Conservation (phyloP, 2,888 invertebrate species). For the Ichneumon xanthorius region DNA sequence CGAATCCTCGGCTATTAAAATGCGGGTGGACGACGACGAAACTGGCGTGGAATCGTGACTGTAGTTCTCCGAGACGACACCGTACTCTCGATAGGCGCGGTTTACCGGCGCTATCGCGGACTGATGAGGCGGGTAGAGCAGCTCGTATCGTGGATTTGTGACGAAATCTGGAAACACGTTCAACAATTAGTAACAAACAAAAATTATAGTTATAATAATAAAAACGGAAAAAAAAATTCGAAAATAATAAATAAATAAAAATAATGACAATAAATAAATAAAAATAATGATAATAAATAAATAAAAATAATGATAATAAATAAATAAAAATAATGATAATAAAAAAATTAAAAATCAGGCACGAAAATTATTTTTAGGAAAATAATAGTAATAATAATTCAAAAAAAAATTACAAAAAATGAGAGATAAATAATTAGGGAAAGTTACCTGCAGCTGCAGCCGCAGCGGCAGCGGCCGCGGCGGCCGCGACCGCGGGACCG, state of each 20-base stretch:
- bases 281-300: too few species aligned
- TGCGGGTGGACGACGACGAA: conserved; percentile 50
- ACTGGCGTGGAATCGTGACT: conserved; percentile 44
- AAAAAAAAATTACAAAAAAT: background rate
- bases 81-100: conserved; percentile 58
- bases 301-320: too few species aligned
- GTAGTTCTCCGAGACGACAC: conserved; percentile 35
- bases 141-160: conserved; percentile 64
- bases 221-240: background rate
- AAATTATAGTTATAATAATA: background rate
- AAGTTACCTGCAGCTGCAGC: conserved; percentile 70
- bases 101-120: conserved; percentile 25
- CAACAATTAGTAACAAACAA: background rate
- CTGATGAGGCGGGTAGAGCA: conserved; percentile 59
- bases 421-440: background rate
- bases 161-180: conserved; percentile 60
- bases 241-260: background rate
- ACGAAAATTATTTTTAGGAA: background rate
- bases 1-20: conserved; percentile 53
- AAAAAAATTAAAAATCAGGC: background rate
- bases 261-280: background rate
- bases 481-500: conserved; percentile 83
- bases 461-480: conserved; percentile 73
- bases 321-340: background rate
- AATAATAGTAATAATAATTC: background rate